Conservation (phyloP, 2,113 vertebrate genomes). For the Nyctibius bracteatus region DNA sequence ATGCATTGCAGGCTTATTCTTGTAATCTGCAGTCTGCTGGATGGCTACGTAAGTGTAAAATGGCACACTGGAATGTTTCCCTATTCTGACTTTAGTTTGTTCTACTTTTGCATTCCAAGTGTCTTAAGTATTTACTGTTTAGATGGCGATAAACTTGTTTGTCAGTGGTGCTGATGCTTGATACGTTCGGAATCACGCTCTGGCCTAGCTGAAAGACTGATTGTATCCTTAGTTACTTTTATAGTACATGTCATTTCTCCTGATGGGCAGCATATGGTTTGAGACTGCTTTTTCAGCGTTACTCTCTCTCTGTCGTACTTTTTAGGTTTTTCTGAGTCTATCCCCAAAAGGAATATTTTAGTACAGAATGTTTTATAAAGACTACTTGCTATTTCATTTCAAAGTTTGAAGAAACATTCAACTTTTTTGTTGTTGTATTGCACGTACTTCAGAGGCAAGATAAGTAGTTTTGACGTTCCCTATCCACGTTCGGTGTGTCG, state of each 20-base stretch:
- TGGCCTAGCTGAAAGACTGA: not conserved
- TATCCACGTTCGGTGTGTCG: not conserved
- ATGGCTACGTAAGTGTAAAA: not conserved
- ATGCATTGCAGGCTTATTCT: slow-evolving; percentile 45
- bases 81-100: not conserved
- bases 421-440: not conserved
- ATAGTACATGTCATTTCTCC: not conserved
- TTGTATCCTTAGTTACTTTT: not conserved
- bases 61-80: not conserved
- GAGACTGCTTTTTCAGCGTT: not conserved
- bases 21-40: slow-evolving; percentile 9
- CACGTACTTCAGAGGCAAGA: not conserved
- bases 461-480: not conserved
- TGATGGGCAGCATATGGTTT: not conserved
- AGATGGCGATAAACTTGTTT: not conserved
- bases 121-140: not conserved
- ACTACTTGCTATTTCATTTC: not conserved
- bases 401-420: not conserved
- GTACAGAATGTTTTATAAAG: not conserved
- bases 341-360: not conserved
- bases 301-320: not conserved
- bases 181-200: not conserved
- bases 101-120: not conserved
- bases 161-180: fast-evolving
- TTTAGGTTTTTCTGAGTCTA: not conserved